Evolutionary conservation across 2,888 invertebrate species (phyloP).

Genomic region (Toxonevra muliebris): DNA sequence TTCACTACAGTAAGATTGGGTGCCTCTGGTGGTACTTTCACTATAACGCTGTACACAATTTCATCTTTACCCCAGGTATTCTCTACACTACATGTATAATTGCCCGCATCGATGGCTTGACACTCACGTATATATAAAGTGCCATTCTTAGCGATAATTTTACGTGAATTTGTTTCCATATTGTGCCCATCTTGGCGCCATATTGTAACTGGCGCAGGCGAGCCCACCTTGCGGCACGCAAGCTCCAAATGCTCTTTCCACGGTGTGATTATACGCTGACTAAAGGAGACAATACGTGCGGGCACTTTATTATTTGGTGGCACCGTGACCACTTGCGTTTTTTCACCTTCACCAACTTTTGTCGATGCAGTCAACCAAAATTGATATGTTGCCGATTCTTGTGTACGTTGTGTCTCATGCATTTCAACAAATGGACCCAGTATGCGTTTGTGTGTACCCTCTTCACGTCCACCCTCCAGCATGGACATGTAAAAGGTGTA

Average conservation of each 20-base stretch:
- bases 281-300: conserved; percentile 89
- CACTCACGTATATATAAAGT: conserved; percentile 78
- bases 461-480: conserved; percentile 79
- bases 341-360: conserved; percentile 83
- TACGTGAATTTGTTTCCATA: conserved; percentile 75
- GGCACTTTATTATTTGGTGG: conserved; percentile 82
- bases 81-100: conserved; percentile 88
- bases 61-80: conserved; percentile 86
- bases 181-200: conserved; percentile 83
- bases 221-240: conserved; percentile 85
- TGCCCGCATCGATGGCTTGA: conserved; percentile 85
- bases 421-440: conserved; percentile 75
- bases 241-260: conserved; percentile 89
- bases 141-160: conserved; percentile 75
- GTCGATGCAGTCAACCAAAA: conserved; percentile 81
- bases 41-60: conserved; percentile 76
- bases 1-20: conserved; percentile 83
- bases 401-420: conserved; percentile 76
- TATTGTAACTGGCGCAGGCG: conserved; percentile 78
- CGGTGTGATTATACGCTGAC: conserved; percentile 78
- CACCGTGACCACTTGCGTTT: conserved; percentile 80
- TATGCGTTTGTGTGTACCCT: conserved; percentile 80
- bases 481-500: conserved; percentile 87
- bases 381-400: conserved; percentile 78
- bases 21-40: conserved; percentile 85